A percentile compares a stretch with the other conserved stretches of the same genome.
Evolutionary conservation across 2,888 invertebrate species (phyloP).

Genomic region (Drosophila melanocephala): DNA sequence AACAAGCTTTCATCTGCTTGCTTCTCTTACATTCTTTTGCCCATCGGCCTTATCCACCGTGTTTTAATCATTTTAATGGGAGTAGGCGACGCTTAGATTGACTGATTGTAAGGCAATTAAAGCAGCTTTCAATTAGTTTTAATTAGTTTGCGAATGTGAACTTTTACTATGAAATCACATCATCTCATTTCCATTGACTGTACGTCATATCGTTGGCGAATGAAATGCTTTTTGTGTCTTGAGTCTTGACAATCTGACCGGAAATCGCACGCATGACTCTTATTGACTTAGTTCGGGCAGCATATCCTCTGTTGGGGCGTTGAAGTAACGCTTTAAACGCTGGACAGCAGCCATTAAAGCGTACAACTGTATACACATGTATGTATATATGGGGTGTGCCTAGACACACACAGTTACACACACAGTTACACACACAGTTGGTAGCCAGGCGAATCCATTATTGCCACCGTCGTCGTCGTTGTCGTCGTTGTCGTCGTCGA

Average conservation of each 20-base stretch:
- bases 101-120: background rate
- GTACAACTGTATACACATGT: constrained; percentile 5
- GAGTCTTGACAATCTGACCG: background rate
- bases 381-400: background rate
- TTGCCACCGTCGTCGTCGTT: constrained; percentile 38
- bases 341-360: constrained; percentile 20
- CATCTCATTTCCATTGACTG: background rate
- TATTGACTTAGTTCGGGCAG: constrained; percentile 5
- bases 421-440: constrained; percentile 26
- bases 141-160: background rate
- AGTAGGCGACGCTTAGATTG: background rate
- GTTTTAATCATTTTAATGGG: background rate
- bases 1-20: background rate
- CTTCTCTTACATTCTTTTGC: background rate
- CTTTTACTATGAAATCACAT: background rate
- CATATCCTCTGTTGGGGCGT: constrained; percentile 32
- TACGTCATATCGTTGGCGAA: background rate
- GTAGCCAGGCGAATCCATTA: constrained; percentile 43
- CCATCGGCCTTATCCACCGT: background rate
- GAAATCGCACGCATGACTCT: background rate
- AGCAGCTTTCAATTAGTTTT: background rate
- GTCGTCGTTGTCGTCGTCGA: constrained; percentile 16
- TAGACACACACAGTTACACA: constrained; percentile 2
- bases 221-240: background rate
- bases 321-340: constrained; percentile 35